Percentiles rank a stretch among this genome's conserved stretches.
These are phyloP conservation scores for Onthophagus taurus DNA, from an alignment of 1,140 invertebrate species.

Conservation along the genomic window DNA sequence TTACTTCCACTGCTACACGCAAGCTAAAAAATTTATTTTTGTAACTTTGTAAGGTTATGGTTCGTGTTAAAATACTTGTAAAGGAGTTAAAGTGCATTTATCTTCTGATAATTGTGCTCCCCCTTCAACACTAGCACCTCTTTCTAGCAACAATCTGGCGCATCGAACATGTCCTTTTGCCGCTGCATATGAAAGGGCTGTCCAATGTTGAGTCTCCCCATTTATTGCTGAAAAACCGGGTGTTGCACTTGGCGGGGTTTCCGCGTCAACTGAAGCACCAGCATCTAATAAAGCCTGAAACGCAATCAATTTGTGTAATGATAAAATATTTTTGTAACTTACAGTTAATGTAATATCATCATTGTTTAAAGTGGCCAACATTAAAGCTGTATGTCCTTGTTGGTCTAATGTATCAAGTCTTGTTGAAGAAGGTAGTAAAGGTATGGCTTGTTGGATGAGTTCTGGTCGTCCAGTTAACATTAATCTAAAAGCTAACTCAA, in stretches of 20 bases:
- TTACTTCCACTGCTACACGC: slow-evolving; percentile 72
- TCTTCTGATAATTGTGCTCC: slow-evolving; percentile 72
- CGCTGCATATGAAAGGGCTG: slow-evolving; percentile 59
- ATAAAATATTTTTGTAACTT: slow-evolving; percentile 20
- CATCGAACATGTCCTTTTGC: slow-evolving; percentile 43
- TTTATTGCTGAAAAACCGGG: slow-evolving; percentile 45
- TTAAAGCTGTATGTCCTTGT: slow-evolving; percentile 67
- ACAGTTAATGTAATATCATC: slow-evolving; percentile 65
- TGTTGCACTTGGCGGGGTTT: slow-evolving; percentile 35
- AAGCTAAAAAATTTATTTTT: slow-evolving; percentile 41
- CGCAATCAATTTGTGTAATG: not conserved
- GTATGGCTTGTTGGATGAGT: slow-evolving; percentile 64
- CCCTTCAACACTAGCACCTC: slow-evolving; percentile 77
- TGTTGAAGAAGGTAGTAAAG: slow-evolving; percentile 62
- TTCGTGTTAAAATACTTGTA: slow-evolving; percentile 52
- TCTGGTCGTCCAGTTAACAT: slow-evolving; percentile 66
- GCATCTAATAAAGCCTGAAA: slow-evolving; percentile 60
- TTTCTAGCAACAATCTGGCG: slow-evolving; percentile 58
- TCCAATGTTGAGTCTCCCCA: slow-evolving; percentile 70
- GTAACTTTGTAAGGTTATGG: not conserved
- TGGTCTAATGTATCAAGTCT: slow-evolving; percentile 68
- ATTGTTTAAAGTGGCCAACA: slow-evolving; percentile 69
- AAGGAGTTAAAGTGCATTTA: slow-evolving; percentile 73
- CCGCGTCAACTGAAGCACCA: slow-evolving; percentile 40
- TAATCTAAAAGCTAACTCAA: slow-evolving; percentile 72